Evolutionary conservation across 2,888 invertebrate genomes (phyloP).

Genomic region (Deroplatys truncata): DNA sequence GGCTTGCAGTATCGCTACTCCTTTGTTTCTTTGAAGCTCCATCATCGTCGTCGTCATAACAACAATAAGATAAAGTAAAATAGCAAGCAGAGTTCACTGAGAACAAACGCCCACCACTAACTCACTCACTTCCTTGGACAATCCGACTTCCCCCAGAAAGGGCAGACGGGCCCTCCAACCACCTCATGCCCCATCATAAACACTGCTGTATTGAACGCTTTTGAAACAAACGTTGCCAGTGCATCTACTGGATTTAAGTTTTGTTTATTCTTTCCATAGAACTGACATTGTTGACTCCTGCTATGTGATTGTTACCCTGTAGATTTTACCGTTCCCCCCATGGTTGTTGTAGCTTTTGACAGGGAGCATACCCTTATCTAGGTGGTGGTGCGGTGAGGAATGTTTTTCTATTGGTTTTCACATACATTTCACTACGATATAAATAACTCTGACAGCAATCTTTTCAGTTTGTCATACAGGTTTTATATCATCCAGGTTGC

Average conservation of each 20-base stretch:
- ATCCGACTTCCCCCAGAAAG: conserved; percentile 4
- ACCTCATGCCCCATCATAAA: conserved; percentile 2
- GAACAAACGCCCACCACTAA: conserved; percentile 2
- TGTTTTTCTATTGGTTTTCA: conserved; percentile 31
- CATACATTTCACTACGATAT: not conserved
- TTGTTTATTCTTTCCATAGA: conserved; percentile 31
- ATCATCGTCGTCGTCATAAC: conserved; percentile 1
- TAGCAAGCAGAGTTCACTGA: not conserved
- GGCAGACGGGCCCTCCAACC: conserved; percentile 5
- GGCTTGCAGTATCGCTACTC: conserved; percentile 25
- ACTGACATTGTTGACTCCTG: conserved; percentile 32
- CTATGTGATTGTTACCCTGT: conserved; percentile 32
- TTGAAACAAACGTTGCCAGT: conserved; percentile 31
- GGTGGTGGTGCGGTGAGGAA: conserved; percentile 32
- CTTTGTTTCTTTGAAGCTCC: conserved; percentile 26
- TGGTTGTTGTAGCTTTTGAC: conserved; percentile 33
- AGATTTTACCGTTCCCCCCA: conserved; percentile 30
- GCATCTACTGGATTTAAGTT: conserved; percentile 31
- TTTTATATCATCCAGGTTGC: not conserved
- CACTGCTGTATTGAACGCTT: conserved; percentile 23
- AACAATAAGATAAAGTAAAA: not conserved
- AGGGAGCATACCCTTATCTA: conserved; percentile 32
- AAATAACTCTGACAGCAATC: not conserved
- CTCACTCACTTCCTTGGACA: not conserved
- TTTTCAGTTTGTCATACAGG: not conserved